These are phyloP conservation scores for Gandaritis pyraliata DNA, from an alignment of 2,888 invertebrate species.

Conservation along the genomic window DNA sequence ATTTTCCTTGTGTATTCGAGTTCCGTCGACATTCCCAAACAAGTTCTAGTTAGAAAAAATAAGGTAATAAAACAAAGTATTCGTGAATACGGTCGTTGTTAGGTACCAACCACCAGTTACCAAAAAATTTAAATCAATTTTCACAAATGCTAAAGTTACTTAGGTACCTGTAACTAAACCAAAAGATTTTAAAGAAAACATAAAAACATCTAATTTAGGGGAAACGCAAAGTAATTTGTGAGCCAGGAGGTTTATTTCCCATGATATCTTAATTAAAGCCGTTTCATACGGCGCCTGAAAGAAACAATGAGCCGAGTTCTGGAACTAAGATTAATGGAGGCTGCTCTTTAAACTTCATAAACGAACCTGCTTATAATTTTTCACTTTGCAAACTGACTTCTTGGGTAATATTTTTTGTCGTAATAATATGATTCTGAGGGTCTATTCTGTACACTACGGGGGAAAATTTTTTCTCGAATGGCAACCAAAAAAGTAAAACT, in stretches of 20 bases:
- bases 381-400: slow-evolving; percentile 30
- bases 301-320: slow-evolving; percentile 70
- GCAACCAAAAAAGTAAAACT: too few species aligned
- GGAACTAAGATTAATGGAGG: slow-evolving; percentile 77
- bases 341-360: slow-evolving; percentile 71
- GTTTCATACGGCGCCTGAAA: slow-evolving; percentile 64
- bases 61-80: too few species aligned
- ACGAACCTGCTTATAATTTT: slow-evolving; percentile 52
- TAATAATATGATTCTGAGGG: background rate
- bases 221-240: slow-evolving; percentile 62
- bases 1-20: slow-evolving; percentile 2
- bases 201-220: slow-evolving; percentile 58
- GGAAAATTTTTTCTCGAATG: too few species aligned
- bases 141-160: too few species aligned
- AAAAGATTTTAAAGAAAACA: slow-evolving; percentile 2
- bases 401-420: slow-evolving; percentile 9
- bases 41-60: too few species aligned
- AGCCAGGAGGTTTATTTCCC: slow-evolving; percentile 72
- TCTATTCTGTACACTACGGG: too few species aligned
- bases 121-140: too few species aligned
- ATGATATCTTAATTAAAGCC: slow-evolving; percentile 79
- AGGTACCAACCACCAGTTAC: too few species aligned
- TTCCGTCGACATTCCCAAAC: too few species aligned
- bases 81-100: too few species aligned
- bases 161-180: too few species aligned